These are phyloP conservation scores for Melipona bicolor DNA, from an alignment of 2,888 invertebrate species.

Conservation along the genomic window DNA sequence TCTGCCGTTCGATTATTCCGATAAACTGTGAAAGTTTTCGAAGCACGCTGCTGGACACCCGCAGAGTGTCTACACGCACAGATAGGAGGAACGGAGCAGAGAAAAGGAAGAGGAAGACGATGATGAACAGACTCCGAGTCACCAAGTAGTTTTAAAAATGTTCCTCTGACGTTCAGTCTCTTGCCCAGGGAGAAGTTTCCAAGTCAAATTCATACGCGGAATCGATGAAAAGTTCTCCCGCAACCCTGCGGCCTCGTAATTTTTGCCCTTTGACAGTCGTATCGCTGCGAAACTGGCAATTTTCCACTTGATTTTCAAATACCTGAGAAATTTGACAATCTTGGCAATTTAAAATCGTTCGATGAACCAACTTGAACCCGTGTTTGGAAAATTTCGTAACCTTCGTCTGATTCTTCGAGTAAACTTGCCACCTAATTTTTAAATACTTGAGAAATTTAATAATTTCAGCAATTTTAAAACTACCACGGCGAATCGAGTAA, in stretches of 20 bases:
- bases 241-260: background rate
- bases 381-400: no score
- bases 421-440: no score
- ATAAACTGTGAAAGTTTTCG: slow-evolving; percentile 24
- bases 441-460: no score
- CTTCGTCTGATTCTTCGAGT: no score
- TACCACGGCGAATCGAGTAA: no score
- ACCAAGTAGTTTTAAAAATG: slow-evolving; percentile 32
- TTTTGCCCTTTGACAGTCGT: background rate
- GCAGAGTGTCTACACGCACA: background rate
- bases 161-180: slow-evolving; percentile 13
- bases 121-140: slow-evolving; percentile 20
- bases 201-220: slow-evolving; percentile 9
- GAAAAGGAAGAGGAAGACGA: background rate
- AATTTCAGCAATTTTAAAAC: no score
- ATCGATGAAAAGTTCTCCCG: background rate
- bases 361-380: no score
- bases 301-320: no score
- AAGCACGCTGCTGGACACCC: background rate
- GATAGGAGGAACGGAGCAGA: slow-evolving; percentile 6
- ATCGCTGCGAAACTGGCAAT: background rate
- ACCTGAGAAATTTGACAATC: no score
- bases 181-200: background rate
- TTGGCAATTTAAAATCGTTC: no score
- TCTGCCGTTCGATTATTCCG: slow-evolving; percentile 51